These are phyloP conservation scores for Tupaia chinensis DNA, from an alignment of 2,113 vertebrate species.

Conservation along the genomic window DNA sequence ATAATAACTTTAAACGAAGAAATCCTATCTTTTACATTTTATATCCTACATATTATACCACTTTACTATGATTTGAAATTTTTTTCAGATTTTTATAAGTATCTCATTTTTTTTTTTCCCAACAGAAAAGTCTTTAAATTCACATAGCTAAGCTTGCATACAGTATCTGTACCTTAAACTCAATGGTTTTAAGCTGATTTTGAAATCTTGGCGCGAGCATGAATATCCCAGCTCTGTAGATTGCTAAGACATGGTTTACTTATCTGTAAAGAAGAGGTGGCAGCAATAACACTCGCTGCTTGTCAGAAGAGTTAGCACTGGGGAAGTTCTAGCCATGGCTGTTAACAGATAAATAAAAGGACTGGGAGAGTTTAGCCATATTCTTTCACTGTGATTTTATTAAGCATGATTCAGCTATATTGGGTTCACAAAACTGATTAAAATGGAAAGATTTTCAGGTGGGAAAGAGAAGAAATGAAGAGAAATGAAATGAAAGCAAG, in stretches of 20 bases:
- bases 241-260: background rate
- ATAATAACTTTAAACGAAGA: background rate
- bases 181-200: background rate
- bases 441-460: conserved; percentile 18
- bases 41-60: background rate
- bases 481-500: background rate
- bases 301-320: background rate
- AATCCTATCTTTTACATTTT: background rate
- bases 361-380: background rate
- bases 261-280: background rate
- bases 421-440: background rate
- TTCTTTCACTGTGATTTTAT: background rate
- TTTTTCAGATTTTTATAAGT: background rate
- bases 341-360: background rate
- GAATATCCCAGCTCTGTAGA: background rate
- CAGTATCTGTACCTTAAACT: background rate
- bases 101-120: background rate
- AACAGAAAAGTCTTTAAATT: background rate
- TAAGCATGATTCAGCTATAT: background rate
- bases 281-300: background rate
- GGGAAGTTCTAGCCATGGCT: background rate
- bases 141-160: background rate
- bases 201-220: background rate
- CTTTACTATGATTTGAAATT: background rate
- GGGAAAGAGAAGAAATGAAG: conserved; percentile 36